Evolutionary conservation across 2,888 invertebrate genomes (phyloP).

Genomic region (Drosophila merina): DNA sequence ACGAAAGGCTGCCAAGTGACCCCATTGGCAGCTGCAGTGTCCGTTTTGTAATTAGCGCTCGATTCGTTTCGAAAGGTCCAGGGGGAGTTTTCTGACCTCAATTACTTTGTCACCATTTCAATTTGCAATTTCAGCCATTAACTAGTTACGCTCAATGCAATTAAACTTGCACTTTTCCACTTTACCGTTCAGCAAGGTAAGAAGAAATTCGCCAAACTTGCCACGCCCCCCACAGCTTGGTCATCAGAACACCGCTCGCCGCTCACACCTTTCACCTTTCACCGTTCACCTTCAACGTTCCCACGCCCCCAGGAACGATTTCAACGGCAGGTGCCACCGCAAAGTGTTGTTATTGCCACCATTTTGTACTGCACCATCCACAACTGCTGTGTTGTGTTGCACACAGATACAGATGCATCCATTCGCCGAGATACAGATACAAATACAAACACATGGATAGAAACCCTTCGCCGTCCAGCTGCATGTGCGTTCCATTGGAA

Average conservation of each 20-base stretch:
- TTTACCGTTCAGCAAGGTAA: slow-evolving; percentile 11
- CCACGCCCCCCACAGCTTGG: slow-evolving; percentile 4
- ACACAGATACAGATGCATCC: slow-evolving; percentile 29
- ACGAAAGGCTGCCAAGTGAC: slow-evolving; percentile 63
- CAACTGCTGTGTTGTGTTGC: slow-evolving; percentile 17
- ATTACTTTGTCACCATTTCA: slow-evolving; percentile 80
- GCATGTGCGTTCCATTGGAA: slow-evolving; percentile 76
- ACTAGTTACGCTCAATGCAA: slow-evolving; percentile 78
- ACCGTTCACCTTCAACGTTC: background rate
- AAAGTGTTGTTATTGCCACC: slow-evolving; percentile 46
- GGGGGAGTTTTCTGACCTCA: slow-evolving; percentile 75
- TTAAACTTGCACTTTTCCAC: slow-evolving; percentile 73
- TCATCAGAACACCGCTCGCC: background rate
- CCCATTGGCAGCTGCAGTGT: slow-evolving; percentile 67
- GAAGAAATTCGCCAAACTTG: slow-evolving; percentile 52
- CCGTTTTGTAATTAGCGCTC: slow-evolving; percentile 58
- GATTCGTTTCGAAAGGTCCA: slow-evolving; percentile 29
- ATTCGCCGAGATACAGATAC: slow-evolving; percentile 28
- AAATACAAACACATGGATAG: slow-evolving; percentile 20
- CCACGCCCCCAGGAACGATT: slow-evolving; percentile 31
- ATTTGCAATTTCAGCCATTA: slow-evolving; percentile 79
- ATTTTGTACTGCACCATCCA: slow-evolving; percentile 3
- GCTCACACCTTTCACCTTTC: background rate
- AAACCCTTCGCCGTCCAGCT: slow-evolving; percentile 37
- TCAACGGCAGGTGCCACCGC: slow-evolving; percentile 52